These are phyloP conservation scores for Aphidius gifuensis DNA, from an alignment of 1,140 invertebrate species.

Conservation along the genomic window DNA sequence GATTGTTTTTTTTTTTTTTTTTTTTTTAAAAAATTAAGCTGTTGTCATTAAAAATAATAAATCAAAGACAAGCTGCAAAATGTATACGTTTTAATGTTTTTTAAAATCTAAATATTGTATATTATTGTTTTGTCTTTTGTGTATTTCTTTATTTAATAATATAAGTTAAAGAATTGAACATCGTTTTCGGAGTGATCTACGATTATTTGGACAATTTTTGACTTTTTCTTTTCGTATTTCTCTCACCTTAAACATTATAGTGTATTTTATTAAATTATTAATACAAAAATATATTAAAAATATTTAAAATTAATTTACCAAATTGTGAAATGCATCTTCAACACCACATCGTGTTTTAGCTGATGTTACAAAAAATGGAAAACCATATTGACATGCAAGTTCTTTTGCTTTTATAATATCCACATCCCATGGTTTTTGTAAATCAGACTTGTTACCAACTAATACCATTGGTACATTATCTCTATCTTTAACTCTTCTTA, in stretches of 20 bases:
- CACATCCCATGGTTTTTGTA: conserved; percentile 79
- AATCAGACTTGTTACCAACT: conserved; percentile 98
- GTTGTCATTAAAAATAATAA: background rate
- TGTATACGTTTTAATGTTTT: background rate
- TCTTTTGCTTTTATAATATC: conserved; percentile 84
- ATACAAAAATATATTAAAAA: conserved; percentile 1
- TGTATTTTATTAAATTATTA: background rate
- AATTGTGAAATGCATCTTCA: conserved; percentile 98
- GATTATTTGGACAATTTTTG: conserved; percentile 54
- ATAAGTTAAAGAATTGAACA: conserved; percentile 48
- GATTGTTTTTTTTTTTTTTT: background rate
- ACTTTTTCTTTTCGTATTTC: conserved; percentile 76
- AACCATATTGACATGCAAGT: conserved; percentile 92
- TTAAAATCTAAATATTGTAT: conserved; percentile 21
- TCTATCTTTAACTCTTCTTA: conserved; percentile 97
- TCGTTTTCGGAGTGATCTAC: conserved; percentile 43
- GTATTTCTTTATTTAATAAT: conserved; percentile 7
- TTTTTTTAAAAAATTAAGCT: background rate
- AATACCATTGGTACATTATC: conserved; percentile 99
- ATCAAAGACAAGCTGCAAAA: no score
- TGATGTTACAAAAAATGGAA: conserved; percentile 98
- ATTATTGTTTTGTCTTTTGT: conserved; percentile 27
- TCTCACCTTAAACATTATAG: conserved; percentile 51
- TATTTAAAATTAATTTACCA: conserved; percentile 63
- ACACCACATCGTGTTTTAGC: conserved; percentile 99